Percentiles rank a stretch among this genome's conserved stretches.
Conservation (phyloP, 2,113 vertebrate species). For the Hyperoodon ampullatus region DNA sequence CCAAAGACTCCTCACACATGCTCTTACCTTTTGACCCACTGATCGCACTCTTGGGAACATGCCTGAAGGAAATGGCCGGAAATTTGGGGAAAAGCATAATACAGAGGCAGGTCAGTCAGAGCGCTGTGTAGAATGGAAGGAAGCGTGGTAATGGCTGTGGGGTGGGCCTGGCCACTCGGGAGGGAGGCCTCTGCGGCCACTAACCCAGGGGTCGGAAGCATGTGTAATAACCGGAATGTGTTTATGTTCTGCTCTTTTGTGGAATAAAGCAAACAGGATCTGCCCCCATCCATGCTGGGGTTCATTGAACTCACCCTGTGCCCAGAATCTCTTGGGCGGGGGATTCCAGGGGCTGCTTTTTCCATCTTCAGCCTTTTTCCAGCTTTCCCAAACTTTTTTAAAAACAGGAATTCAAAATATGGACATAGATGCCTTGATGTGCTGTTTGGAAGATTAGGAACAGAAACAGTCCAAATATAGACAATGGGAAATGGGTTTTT, state of each 20-base stretch:
- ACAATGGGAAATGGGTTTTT: neutral
- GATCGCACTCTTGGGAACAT: neutral
- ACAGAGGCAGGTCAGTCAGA: neutral
- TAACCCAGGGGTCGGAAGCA: neutral
- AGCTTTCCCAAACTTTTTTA: neutral
- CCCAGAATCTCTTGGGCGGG: neutral
- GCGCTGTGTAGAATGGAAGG: neutral
- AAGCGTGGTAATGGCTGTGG: neutral
- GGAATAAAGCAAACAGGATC: neutral
- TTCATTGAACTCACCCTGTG: accelerated
- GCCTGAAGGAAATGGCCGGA: neutral
- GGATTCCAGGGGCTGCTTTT: neutral
- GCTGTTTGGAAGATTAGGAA: neutral
- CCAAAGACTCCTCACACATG: neutral
- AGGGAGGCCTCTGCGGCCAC: neutral
- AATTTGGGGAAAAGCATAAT: neutral
- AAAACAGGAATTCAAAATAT: neutral
- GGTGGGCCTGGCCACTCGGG: accelerated
- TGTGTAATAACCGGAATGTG: neutral
- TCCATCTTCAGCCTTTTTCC: neutral
- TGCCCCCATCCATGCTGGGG: accelerated
- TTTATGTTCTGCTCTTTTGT: neutral
- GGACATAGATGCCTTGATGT: no score
- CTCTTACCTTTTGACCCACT: neutral
- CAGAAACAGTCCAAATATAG: neutral